phyloP scores from a whole-genome alignment of 2,113 vertebrate species.

The Ceyx margarethae region DNA sequence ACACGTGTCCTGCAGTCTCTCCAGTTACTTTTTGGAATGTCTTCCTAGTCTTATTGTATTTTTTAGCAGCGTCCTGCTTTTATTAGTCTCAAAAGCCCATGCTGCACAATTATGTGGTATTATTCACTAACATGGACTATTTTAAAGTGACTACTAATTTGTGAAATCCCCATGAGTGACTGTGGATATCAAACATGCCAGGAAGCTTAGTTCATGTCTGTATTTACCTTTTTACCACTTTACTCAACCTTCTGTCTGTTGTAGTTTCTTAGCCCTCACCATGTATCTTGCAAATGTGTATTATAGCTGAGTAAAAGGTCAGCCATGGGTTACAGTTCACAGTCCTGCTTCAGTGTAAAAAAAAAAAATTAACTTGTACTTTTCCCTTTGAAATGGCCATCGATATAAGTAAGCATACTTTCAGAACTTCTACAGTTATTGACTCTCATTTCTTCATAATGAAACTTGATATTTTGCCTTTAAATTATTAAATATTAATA shows the following conservation, averaged over 20 bases:
- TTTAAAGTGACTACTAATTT: not conserved
- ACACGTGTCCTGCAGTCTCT: not conserved
- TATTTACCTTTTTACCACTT: not conserved
- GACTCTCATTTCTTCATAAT: not conserved
- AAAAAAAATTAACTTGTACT: not conserved
- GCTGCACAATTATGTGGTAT: not conserved
- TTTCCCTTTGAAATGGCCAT: not conserved
- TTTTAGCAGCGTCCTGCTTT: not conserved
- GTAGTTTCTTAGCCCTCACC: not conserved
- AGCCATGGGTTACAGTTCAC: not conserved
- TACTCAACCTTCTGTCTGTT: not conserved
- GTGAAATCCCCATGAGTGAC: not conserved
- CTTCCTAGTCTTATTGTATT: not conserved
- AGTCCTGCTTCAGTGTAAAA: not conserved
- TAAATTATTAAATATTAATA: not conserved
- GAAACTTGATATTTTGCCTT: not conserved
- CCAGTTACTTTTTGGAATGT: not conserved
- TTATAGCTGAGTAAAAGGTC: not conserved
- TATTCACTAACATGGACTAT: not conserved
- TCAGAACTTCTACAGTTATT: not conserved
- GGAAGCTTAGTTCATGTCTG: not conserved
- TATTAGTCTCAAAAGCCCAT: not conserved
- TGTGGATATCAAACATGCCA: not conserved
- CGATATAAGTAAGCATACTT: not conserved
- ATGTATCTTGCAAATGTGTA: not conserved